Percentiles rank a stretch among this genome's conserved stretches.
Evolutionary conservation across 2,888 invertebrate species (phyloP).

Genomic region (Peribatodes rhomboidaria): DNA sequence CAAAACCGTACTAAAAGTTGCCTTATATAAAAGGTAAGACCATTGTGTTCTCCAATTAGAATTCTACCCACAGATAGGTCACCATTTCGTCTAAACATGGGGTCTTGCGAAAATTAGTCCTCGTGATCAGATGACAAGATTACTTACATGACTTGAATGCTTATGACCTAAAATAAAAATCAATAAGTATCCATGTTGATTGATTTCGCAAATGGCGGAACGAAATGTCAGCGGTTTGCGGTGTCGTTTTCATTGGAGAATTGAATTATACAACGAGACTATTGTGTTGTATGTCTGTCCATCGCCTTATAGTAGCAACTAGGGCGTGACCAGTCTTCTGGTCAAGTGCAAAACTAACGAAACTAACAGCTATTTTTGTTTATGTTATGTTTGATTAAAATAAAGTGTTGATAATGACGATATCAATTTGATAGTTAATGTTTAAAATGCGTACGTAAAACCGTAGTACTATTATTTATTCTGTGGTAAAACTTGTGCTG

Average conservation of each 20-base stretch:
- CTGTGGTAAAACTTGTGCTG: no score
- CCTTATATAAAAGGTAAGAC: slow-evolving; percentile 12
- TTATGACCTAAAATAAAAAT: background rate
- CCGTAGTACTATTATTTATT: no score
- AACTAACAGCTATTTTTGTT: slow-evolving; percentile 26
- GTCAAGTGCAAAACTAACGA: slow-evolving; percentile 25
- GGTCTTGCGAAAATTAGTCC: background rate
- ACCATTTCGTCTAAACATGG: slow-evolving; percentile 15
- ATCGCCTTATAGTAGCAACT: slow-evolving; percentile 51
- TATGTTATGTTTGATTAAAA: slow-evolving; percentile 1
- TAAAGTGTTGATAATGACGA: no score
- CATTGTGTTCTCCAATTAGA: slow-evolving; percentile 11
- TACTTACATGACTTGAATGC: background rate
- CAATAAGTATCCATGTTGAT: background rate
- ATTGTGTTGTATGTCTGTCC: slow-evolving; percentile 55
- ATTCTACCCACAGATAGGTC: slow-evolving; percentile 15
- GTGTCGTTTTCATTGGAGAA: slow-evolving; percentile 59
- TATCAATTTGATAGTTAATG: no score
- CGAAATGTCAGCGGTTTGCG: slow-evolving; percentile 37
- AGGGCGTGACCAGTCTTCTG: slow-evolving; percentile 57
- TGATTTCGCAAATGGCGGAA: slow-evolving; percentile 54
- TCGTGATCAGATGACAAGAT: background rate
- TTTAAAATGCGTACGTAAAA: background rate
- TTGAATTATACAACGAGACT: slow-evolving; percentile 61
- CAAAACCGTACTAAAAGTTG: slow-evolving; percentile 15